Evolutionary conservation across 2,797 vertebrate genomes (phyloP).

Genomic region (Onychomys arenicola): DNA sequence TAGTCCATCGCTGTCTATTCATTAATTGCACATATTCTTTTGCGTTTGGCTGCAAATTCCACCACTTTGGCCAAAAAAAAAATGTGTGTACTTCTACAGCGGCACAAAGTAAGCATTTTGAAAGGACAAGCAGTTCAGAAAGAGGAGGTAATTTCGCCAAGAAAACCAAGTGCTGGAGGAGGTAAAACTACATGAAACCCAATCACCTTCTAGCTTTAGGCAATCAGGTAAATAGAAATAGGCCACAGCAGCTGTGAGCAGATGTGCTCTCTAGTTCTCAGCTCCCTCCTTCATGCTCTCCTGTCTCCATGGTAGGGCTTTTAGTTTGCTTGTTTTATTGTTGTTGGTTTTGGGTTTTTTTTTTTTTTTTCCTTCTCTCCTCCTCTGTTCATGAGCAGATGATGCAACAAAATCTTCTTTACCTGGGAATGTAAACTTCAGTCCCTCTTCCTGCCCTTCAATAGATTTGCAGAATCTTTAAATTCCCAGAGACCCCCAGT

Average conservation of each 20-base stretch:
- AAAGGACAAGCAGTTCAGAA: slow-evolving; percentile 82
- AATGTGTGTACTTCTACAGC: slow-evolving; percentile 80
- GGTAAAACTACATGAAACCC: not conserved
- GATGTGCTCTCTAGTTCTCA: fast-evolving
- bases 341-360: too few relatives aligned
- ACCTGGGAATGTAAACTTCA: not conserved
- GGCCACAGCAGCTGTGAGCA: fast-evolving
- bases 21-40: slow-evolving; percentile 85
- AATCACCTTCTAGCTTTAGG: not conserved
- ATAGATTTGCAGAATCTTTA: not conserved
- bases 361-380: not conserved
- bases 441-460: fast-evolving
- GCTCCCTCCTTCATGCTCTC: not conserved
- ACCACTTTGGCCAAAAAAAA: slow-evolving; percentile 82
- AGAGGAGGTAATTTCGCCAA: slow-evolving; percentile 81
- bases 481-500: not conserved
- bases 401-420: not conserved
- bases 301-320: fast-evolving
- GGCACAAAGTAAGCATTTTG: slow-evolving; percentile 82
- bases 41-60: slow-evolving; percentile 82
- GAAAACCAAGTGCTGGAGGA: slow-evolving; percentile 56
- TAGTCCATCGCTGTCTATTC: slow-evolving; percentile 78
- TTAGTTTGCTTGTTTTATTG: not conserved
- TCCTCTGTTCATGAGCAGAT: not conserved
- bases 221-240: fast-evolving